A percentile compares a stretch with the other conserved stretches of the same genome.
Conservation (phyloP, 1,140 invertebrate genomes). For the Kradibia gibbosae region DNA sequence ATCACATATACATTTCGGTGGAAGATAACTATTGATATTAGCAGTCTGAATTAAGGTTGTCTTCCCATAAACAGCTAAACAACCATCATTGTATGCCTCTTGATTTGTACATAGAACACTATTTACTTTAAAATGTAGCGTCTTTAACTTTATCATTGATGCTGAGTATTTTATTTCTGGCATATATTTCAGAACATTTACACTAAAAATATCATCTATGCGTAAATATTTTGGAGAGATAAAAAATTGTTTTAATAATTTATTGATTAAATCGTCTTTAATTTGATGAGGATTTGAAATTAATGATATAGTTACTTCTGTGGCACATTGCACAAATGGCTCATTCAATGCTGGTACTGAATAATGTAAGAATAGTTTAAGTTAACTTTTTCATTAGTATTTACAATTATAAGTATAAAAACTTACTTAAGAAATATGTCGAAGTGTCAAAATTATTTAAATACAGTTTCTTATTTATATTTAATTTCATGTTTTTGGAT, state of each 20-base stretch:
- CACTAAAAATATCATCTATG: slow-evolving; percentile 72
- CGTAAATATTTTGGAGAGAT: slow-evolving; percentile 72
- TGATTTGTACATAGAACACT: slow-evolving; percentile 58
- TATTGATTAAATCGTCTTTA: slow-evolving; percentile 63
- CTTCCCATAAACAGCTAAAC: slow-evolving; percentile 67
- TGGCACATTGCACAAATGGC: slow-evolving; percentile 14
- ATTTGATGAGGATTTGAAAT: slow-evolving; percentile 42
- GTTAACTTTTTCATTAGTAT: neutral
- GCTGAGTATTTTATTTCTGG: slow-evolving; percentile 67
- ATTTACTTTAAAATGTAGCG: slow-evolving; percentile 72
- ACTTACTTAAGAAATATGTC: slow-evolving; percentile 61
- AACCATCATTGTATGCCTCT: slow-evolving; percentile 57
- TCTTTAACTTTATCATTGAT: slow-evolving; percentile 59
- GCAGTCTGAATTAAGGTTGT: slow-evolving; percentile 72
- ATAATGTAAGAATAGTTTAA: slow-evolving; percentile 9
- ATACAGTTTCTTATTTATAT: slow-evolving; percentile 65
- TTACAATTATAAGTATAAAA: neutral
- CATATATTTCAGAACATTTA: slow-evolving; percentile 71
- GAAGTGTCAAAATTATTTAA: slow-evolving; percentile 35
- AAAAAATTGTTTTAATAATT: slow-evolving; percentile 75
- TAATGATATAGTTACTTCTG: slow-evolving; percentile 39
- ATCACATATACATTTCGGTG: slow-evolving; percentile 53
- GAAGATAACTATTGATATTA: slow-evolving; percentile 69
- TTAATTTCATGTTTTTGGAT: slow-evolving; percentile 72
- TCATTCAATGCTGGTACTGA: slow-evolving; percentile 26